Percentiles rank a stretch among this genome's conserved stretches.
These are phyloP conservation scores for Porites cylindrica DNA, from an alignment of 92 coral and sea anemone genomes.

Conservation along the genomic window DNA sequence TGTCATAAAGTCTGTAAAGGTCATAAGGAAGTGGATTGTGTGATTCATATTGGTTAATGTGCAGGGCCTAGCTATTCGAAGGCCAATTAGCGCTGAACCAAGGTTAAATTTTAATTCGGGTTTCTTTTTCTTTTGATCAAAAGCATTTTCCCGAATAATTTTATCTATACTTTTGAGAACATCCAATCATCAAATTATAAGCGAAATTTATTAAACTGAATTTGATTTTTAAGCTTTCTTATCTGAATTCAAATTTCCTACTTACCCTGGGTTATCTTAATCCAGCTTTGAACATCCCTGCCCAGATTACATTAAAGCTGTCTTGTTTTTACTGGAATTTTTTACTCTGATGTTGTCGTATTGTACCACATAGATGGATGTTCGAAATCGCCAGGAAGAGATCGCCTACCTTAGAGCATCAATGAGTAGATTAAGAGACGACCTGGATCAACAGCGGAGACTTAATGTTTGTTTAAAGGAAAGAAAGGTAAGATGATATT, in stretches of 20 bases:
- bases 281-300: too few relatives aligned
- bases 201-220: conserved; percentile 6
- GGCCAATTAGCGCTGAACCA: too few relatives aligned
- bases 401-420: conserved; percentile 85
- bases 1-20: too few relatives aligned
- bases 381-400: conserved; percentile 87
- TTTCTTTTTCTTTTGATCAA: too few relatives aligned
- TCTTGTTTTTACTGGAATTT: background rate
- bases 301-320: background rate
- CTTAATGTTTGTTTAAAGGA: conserved; percentile 84
- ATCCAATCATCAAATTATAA: conserved; percentile 36
- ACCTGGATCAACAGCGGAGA: conserved; percentile 90
- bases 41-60: background rate
- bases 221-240: too few relatives aligned
- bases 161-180: too few relatives aligned
- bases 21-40: too few relatives aligned
- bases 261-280: too few relatives aligned
- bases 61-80: too few relatives aligned
- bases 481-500: conserved; percentile 71
- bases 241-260: too few relatives aligned
- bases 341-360: background rate
- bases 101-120: too few relatives aligned
- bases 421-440: conserved; percentile 83
- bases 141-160: too few relatives aligned
- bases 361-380: conserved; percentile 72